Base-by-base conservation (phyloP, 2,888 invertebrate species). In the Caenorhabditis sp. region DNA sequence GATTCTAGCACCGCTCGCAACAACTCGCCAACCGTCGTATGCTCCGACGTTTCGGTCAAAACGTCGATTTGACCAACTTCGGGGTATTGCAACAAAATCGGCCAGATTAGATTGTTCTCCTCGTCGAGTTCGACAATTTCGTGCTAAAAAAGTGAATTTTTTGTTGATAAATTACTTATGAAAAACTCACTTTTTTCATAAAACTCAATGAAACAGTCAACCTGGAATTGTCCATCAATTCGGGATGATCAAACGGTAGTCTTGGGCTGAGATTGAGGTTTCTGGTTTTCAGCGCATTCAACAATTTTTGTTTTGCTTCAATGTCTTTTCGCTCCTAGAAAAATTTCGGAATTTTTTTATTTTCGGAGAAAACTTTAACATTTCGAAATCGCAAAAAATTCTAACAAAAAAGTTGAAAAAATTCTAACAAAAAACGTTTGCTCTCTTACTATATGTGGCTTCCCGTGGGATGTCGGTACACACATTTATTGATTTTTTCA, bases 1-100 rank as follows among this genome's bases (percentile, higher is more conserved):
- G 62, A 58, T 4, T 31, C 82, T 67, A 84, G 66, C 21, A 86
- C 86, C 81, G 92, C 91, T 50, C 90, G 88, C n/a, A 93, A 85
- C 65, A 92, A 91, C 59, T 91, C 91, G 26, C 84, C 69, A 83
- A 93, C 49, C 1, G 68, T 54, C 14, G 74, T 69, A 8, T 61
- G 58, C 62, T 87, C 87, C 23, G 75, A 91, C 85, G 95, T 93
- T 68, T 91, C 91, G 88, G 93, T 92, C 51, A 97, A 91, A 82
- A 95, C 93, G 88, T 97, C 97, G 59, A 94, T 93, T 83, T 93
- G 92, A 69, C 83, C 83, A n/a, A 68, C 71, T 75, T 84, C 81
- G 14, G 84, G 83, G 63, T 86, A 86, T 60, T 85, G 84, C 12
- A 86, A 62, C 27, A 86, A 72, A 19, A 86, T 60, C 0, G 86